Conservation (phyloP, 1,140 invertebrate species). For the Temnothorax curvispinosus region DNA sequence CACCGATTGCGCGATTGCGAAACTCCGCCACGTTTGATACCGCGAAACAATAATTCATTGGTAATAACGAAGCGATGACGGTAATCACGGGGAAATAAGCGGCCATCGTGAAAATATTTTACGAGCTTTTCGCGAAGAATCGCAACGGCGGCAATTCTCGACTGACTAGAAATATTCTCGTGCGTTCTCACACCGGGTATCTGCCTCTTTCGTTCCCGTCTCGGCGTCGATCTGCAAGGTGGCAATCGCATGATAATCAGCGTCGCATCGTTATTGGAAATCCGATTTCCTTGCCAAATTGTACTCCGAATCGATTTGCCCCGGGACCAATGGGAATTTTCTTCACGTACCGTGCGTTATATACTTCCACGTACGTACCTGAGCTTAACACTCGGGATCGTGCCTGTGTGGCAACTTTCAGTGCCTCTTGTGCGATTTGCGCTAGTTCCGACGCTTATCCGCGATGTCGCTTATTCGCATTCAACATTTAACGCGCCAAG, state of each 20-base stretch:
- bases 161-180: constrained; percentile 27
- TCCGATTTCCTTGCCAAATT: constrained; percentile 74
- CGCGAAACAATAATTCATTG: constrained; percentile 20
- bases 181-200: neutral
- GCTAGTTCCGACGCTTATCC: constrained; percentile 45
- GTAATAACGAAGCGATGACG: constrained; percentile 64
- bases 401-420: constrained; percentile 22
- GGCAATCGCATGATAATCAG: constrained; percentile 74
- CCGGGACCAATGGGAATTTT: constrained; percentile 65
- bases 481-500: constrained; percentile 33
- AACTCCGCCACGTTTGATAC: neutral
- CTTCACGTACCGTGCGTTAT: constrained; percentile 62
- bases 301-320: constrained; percentile 68
- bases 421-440: constrained; percentile 21
- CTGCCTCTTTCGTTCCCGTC: constrained; percentile 1
- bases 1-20: neutral
- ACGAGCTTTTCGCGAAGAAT: constrained; percentile 63
- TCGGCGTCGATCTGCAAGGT: constrained; percentile 59
- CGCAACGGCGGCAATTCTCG: constrained; percentile 40
- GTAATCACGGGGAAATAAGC: neutral
- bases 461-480: constrained; percentile 42
- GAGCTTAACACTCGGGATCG: neutral
- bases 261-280: constrained; percentile 74
- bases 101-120: constrained; percentile 63
- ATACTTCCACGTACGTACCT: constrained; percentile 33